Base-by-base conservation (phyloP, 1,140 invertebrate genomes). In the Mylabris phalerata region DNA sequence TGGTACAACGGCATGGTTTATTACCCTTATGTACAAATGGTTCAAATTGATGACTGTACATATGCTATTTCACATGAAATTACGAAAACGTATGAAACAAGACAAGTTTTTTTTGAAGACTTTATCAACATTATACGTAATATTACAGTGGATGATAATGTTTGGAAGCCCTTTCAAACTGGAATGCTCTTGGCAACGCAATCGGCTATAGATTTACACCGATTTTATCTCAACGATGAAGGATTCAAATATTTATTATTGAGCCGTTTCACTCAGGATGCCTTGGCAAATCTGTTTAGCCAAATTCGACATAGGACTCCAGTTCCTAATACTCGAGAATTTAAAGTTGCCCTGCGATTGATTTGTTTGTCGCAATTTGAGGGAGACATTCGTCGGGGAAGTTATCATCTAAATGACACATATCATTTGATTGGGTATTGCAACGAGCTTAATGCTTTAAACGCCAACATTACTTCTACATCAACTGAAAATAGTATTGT, bases 11-110 rank as follows among this genome's bases (percentile, higher is more conserved):
- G 50, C 50, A 6, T 43, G 50, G 19, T 52, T 52, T 44, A 19
- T 52, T 40, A n/a, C n/a, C n/a, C 26, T 25, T 3, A 52, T 52
- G 9, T 25, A 52, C 13, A 52, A 52, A 42, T 52, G 50, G 50
- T 52, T 52, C 11, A 52, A 41, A 43, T 42, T 39, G 5, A 52
- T 52, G 50, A 43, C 50, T 44, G 9, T 42, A 27, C 39, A 24
- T 52, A 13, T 13, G 13, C 13, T 13, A 0, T 13, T 13, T 13
- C 13, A 13, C 13, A 43, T 11, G 10, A 38, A 4, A 50, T 41
- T 38, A 32, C 24, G 9, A 13, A 11, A 48, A 25, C n/a, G 3
- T 25, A 48, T 25, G 0, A 11, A 11, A 25, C 24, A 25, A 13
- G 26, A 26, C n/a, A 5, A 19, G 9, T 9, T 19, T 48, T 46